Evolutionary conservation across 2,797 vertebrate genomes (phyloP), one percentile per base, ranked within the genome.

Genomic region (Neosalanx taihuensis): DNA sequence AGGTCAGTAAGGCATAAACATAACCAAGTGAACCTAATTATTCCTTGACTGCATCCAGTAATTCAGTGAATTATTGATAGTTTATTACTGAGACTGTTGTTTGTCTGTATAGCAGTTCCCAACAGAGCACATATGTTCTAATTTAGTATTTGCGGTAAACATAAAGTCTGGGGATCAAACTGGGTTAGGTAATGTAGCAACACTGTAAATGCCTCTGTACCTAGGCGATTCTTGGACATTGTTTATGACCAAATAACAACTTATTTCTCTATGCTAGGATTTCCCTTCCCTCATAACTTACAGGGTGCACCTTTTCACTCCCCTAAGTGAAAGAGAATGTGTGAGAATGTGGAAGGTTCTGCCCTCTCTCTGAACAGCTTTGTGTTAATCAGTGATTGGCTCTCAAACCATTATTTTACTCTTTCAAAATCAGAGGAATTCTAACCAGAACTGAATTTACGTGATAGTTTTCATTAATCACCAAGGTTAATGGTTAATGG

Each of bases 391-490:
- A 3, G 41, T 46, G 41, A 46, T 46, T 46, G 41, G 41, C 41
- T 13, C 41, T 12, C 10, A 13, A 46, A 46, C 41, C 41, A 13
- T 46, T 46, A 46, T 46, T 3, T 46, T 46, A 46, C 41, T 46
- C 41, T 9, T 12, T 46, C 0, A 9, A 46, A 46, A 46, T 46
- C 41, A 1, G 41, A 46, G 41, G 7, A 46, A 46, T 13, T 9
- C 51, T 60, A 66, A 66, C 37, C 33, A 72, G 53, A 18, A 7
- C 15, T 35, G 58, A 72, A 65, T 72, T 46, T 53, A 61, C 5
- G 41, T 49, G 37, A 35, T 41, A 49, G 53, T 12, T 33, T 53
- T 63, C 59, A 31, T 56, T 20, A 33, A n/a, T 59, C 13, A n/a
- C 17, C 30, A 46, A 29, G 58, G 41, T 46, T 46, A 46, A 60